Conservation (phyloP, 2,888 invertebrate genomes). For the Nesidiocoris tenuis region DNA sequence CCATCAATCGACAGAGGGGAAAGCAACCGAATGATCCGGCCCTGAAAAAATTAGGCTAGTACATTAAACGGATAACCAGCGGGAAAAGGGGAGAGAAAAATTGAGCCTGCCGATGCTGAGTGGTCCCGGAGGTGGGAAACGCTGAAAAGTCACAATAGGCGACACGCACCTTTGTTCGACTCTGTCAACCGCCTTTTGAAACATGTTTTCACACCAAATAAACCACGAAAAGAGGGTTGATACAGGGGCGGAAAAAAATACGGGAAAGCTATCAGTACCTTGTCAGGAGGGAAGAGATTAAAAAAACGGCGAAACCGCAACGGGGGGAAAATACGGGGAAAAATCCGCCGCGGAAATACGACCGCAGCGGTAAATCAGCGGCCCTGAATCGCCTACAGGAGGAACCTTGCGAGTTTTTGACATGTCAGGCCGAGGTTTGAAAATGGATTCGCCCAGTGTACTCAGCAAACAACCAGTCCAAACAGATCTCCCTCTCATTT, state of each 20-base stretch:
- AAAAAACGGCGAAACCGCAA: slow-evolving; percentile 1
- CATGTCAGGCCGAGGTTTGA: background rate
- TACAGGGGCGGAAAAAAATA: background rate
- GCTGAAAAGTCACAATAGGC: slow-evolving; percentile 31
- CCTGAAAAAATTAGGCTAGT: slow-evolving; percentile 11
- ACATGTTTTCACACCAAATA: slow-evolving; percentile 42
- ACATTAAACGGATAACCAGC: slow-evolving; percentile 16
- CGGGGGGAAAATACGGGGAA: background rate
- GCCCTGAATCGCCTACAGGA: slow-evolving; percentile 7
- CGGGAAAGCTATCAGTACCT: background rate
- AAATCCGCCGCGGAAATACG: slow-evolving; percentile 21
- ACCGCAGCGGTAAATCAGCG: slow-evolving; percentile 40
- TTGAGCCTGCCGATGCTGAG: slow-evolving; percentile 14
- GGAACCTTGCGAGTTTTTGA: background rate
- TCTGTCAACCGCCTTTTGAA: slow-evolving; percentile 42
- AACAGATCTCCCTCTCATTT: slow-evolving; percentile 3
- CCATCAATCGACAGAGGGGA: too few species aligned
- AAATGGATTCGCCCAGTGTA: slow-evolving; percentile 16
- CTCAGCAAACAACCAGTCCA: slow-evolving; percentile 32
- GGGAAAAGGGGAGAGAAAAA: slow-evolving; percentile 3
- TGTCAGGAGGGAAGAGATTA: background rate
- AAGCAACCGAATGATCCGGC: too few species aligned
- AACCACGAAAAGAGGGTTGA: slow-evolving; percentile 22
- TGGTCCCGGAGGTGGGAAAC: background rate
- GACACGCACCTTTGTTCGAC: slow-evolving; percentile 25